A percentile compares a stretch with the other conserved stretches of the same genome.
phyloP scores from a whole-genome alignment of 64 coral and sea anemone genomes.

The Porites lutea region DNA sequence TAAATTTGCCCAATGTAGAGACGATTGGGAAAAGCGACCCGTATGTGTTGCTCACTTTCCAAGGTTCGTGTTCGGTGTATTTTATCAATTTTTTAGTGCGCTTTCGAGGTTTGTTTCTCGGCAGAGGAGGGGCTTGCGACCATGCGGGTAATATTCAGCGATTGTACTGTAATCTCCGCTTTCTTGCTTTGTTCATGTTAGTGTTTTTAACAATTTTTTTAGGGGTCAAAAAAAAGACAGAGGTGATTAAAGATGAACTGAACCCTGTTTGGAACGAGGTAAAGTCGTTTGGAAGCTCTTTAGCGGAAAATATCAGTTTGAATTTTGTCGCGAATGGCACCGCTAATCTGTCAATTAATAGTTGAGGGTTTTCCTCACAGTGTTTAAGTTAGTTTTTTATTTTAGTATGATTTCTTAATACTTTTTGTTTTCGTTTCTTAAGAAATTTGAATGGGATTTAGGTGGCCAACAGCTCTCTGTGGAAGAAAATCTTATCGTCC shows the following conservation, averaged over 20 bases:
- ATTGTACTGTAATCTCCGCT: slow-evolving; percentile 15
- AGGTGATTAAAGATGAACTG: slow-evolving; percentile 96
- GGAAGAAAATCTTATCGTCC: slow-evolving; percentile 80
- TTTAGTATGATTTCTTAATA: neutral
- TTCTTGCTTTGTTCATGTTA: neutral
- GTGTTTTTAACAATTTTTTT: slow-evolving; percentile 32
- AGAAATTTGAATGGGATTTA: slow-evolving; percentile 99
- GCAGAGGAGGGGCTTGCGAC: neutral
- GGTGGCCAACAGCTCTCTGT: slow-evolving; percentile 66
- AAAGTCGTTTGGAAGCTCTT: neutral
- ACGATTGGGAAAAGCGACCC: slow-evolving; percentile 98
- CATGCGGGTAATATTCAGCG: neutral
- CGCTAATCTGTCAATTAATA: slow-evolving; percentile 38
- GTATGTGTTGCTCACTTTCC: slow-evolving; percentile 87
- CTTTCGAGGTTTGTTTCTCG: neutral
- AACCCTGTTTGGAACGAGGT: slow-evolving; percentile 98
- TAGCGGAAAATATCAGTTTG: neutral
- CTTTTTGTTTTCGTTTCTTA: slow-evolving; percentile 21
- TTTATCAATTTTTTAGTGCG: neutral
- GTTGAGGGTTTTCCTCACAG: slow-evolving; percentile 31
- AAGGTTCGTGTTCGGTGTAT: slow-evolving; percentile 72
- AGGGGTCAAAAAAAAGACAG: slow-evolving; percentile 98
- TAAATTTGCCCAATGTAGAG: slow-evolving; percentile 93
- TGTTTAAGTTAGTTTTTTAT: no score
- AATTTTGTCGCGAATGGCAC: neutral